These are phyloP conservation scores for Pogonocichla stellata DNA, from an alignment of 2,113 vertebrate species.

Conservation along the genomic window DNA sequence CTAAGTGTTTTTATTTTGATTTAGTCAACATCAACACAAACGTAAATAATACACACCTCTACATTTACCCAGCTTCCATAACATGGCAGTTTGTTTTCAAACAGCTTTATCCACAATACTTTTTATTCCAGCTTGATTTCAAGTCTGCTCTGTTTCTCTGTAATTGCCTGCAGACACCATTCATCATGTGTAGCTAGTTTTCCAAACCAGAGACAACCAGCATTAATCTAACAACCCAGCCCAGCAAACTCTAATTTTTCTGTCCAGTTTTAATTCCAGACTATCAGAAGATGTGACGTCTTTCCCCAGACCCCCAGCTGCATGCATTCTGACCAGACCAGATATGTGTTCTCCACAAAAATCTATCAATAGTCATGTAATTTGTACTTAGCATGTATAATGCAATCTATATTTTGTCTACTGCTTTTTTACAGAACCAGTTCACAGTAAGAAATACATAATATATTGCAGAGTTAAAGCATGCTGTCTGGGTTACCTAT, in stretches of 20 bases:
- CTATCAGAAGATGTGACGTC: background rate
- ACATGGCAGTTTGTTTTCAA: background rate
- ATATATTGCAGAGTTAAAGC: rapidly evolving
- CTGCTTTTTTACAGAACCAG: background rate
- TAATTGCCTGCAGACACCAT: background rate
- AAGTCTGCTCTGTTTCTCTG: background rate
- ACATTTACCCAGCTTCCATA: background rate
- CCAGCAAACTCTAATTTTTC: background rate
- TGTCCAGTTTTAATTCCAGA: background rate
- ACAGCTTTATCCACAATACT: background rate
- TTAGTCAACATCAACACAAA: background rate
- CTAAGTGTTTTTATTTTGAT: background rate
- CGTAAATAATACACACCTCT: background rate
- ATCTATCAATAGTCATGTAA: background rate
- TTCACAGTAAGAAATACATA: background rate
- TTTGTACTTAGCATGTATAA: background rate
- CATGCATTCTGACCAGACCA: background rate
- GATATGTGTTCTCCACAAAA: background rate
- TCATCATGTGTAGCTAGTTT: background rate
- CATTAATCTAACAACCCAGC: background rate
- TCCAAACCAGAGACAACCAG: background rate
- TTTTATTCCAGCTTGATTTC: background rate
- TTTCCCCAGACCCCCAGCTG: background rate
- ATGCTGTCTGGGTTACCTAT: background rate
- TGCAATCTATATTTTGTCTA: background rate